Evolutionary conservation across 1,140 invertebrate genomes (phyloP).

Genomic region (Thaumetopoea pityocampa): DNA sequence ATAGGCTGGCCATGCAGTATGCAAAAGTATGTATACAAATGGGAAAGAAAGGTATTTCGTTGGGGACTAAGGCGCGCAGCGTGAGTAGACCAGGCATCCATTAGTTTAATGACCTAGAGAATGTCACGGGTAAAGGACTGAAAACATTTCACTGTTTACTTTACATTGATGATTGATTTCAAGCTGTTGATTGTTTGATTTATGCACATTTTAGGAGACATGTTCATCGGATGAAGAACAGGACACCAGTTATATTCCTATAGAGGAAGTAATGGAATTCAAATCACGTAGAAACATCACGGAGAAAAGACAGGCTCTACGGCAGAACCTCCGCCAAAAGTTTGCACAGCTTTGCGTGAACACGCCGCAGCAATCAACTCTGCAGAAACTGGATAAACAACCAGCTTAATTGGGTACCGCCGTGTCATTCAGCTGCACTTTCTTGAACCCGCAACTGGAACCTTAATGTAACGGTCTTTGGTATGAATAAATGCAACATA

Average conservation of each 20-base stretch:
- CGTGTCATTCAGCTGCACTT: slow-evolving; percentile 51
- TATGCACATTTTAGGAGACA: slow-evolving; percentile 40
- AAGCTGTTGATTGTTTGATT: slow-evolving; percentile 10
- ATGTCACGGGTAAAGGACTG: no score
- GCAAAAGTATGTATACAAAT: no score
- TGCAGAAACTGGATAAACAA: slow-evolving; percentile 37
- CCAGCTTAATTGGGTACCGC: slow-evolving; percentile 34
- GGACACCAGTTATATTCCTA: slow-evolving; percentile 87
- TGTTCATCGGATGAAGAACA: slow-evolving; percentile 86
- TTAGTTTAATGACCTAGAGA: no score
- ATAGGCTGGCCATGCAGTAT: no score
- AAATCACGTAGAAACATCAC: slow-evolving; percentile 86
- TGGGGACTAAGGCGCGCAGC: no score
- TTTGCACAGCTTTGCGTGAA: slow-evolving; percentile 87
- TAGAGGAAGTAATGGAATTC: slow-evolving; percentile 89
- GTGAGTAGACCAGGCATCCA: no score
- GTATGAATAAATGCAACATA: slow-evolving; percentile 3
- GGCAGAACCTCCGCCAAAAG: slow-evolving; percentile 86
- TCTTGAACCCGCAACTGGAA: slow-evolving; percentile 16
- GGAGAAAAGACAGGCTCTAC: slow-evolving; percentile 87
- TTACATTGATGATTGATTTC: slow-evolving; percentile 3
- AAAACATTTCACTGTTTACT: no score
- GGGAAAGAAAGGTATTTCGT: no score
- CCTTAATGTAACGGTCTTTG: slow-evolving; percentile 8
- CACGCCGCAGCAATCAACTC: slow-evolving; percentile 49